Evolutionary conservation across 1,140 invertebrate species (phyloP).

Genomic region (Diabrotica virgifera): DNA sequence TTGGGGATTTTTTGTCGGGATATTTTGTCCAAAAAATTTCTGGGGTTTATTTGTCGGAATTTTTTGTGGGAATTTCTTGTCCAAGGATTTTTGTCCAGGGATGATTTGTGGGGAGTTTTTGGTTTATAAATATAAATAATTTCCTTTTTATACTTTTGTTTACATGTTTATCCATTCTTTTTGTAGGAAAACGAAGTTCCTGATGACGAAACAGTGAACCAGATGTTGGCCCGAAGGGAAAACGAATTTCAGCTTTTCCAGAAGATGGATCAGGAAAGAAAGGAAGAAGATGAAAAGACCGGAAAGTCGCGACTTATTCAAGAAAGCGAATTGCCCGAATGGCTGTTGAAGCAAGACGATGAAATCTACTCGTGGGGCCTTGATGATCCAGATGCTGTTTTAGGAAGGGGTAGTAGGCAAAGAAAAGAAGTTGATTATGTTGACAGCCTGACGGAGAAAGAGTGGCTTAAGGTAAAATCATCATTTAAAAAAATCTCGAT

Average conservation of each 20-base stretch:
- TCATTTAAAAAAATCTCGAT: no score
- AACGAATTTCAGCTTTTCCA: constrained; percentile 96
- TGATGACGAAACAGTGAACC: constrained; percentile 98
- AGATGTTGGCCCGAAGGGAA: constrained; percentile 95
- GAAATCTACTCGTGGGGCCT: constrained; percentile 67
- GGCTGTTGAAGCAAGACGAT: constrained; percentile 72
- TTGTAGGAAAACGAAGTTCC: constrained; percentile 95
- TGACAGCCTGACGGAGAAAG: constrained; percentile 92
- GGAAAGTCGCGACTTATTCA: constrained; percentile 88
- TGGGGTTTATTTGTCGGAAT: no score
- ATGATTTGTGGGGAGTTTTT: no score
- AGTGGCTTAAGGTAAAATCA: constrained; percentile 81
- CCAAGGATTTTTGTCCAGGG: no score
- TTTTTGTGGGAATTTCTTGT: no score
- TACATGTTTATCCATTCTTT: background rate
- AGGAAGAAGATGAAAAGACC: constrained; percentile 74
- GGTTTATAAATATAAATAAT: no score
- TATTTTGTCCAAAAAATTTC: no score
- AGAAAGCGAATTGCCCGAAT: constrained; percentile 89
- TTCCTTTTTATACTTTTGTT: background rate
- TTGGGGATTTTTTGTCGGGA: no score
- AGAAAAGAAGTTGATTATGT: constrained; percentile 98
- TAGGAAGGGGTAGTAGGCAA: constrained; percentile 85
- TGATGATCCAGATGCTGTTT: constrained; percentile 71
- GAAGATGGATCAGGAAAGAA: constrained; percentile 87